Base-by-base conservation (phyloP, 1,140 invertebrate species). In the Bombus polaris region DNA sequence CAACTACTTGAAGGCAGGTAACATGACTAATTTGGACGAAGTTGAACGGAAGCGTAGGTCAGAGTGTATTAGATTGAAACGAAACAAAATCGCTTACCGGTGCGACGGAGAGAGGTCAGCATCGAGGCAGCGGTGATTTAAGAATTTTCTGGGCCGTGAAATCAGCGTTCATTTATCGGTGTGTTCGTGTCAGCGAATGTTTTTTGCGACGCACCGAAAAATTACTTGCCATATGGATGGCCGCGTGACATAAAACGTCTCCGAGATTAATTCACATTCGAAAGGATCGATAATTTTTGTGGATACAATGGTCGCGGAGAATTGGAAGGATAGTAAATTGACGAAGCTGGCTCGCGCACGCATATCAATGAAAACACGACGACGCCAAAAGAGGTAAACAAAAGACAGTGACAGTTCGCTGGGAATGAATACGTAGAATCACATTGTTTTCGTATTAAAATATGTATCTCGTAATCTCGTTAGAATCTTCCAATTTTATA, bases 101-200 rank as follows among this genome's bases (percentile, higher is more conserved):
- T 42, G 53, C 53, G 75, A 10, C 22, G 32, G 25, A 44, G 81
- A 82, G 66, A 78, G 75, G 70, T 77, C 76, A 70, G 80, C 87
- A 88, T 88, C 85, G 85, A 73, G 66, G 66, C 25, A 59, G 47
- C 72, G 37, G 59, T 28, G 72, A 89, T 83, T 87, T 83, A 57
- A 62, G 81, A 91, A 87, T 87, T 85, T 87, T 87, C 81, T 78
- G 71, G 53, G 65, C 47, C 68, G 83, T 72, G 59, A 76, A 82
- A 81, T 87, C 89, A 85, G 25, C 83, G 70, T 82, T 91, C 90
- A 91, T 90, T 90, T 90, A 89, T 87, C 35, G 42, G n/a, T 53
- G 42, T 59, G 57, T 81, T 85, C 65, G 68, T 78, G 82, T 70
- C 72, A 74, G 72, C 83, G 70, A 62, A 42, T 57, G 53, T 66